Conservation (phyloP, 2,113 vertebrate species). For the Aythya baeri region DNA sequence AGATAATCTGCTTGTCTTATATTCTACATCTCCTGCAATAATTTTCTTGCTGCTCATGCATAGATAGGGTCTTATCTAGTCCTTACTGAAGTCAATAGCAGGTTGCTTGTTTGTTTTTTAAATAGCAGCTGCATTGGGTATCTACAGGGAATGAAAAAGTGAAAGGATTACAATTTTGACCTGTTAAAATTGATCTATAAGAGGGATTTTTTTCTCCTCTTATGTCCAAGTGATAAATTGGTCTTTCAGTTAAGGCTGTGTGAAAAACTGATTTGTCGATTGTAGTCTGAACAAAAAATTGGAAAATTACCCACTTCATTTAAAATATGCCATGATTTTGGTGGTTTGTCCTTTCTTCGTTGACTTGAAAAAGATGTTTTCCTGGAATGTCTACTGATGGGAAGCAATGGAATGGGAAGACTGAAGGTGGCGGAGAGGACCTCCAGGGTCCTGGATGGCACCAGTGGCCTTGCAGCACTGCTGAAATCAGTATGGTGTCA, state of each 20-base stretch:
- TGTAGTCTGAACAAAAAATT: not conserved
- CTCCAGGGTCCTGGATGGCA: not conserved
- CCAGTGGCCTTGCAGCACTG: not conserved
- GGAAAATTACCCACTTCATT: constrained; percentile 24
- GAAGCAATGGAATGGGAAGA: not conserved
- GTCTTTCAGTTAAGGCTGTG: constrained; percentile 32
- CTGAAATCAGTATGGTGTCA: accelerated
- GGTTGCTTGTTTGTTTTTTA: constrained; percentile 46
- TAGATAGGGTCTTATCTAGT: constrained; percentile 39
- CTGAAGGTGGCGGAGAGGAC: not conserved
- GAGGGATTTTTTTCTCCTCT: not conserved
- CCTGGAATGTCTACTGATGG: not conserved
- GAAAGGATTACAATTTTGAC: constrained; percentile 53
- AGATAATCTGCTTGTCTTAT: constrained; percentile 42
- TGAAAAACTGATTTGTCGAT: constrained; percentile 57
- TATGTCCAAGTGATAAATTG: constrained; percentile 58
- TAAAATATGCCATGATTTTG: constrained; percentile 17
- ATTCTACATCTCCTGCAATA: constrained; percentile 29
- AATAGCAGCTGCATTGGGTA: not conserved
- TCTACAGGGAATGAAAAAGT: constrained; percentile 10
- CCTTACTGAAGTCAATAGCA: constrained; percentile 40
- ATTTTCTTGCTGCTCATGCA: constrained; percentile 27
- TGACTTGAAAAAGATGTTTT: not conserved
- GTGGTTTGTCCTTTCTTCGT: not conserved
- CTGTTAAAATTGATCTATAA: constrained; percentile 63